Conservation (phyloP, 2,888 invertebrate species). For the Lissonota sp. region DNA sequence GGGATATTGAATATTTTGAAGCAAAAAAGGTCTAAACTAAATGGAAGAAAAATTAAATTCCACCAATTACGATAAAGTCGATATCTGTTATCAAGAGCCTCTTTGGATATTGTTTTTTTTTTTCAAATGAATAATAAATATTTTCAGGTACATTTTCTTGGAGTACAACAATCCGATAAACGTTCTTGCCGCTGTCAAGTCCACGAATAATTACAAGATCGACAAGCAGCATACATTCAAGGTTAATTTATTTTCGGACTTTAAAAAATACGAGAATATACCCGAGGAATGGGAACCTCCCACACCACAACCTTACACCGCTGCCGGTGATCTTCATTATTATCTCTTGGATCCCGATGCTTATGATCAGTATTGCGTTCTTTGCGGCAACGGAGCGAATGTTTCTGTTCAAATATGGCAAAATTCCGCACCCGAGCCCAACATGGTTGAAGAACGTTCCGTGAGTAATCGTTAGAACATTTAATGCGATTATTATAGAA, state of each 20-base stretch:
- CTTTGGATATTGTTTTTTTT: not conserved
- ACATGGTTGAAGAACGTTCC: slow-evolving; percentile 91
- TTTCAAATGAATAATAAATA: not conserved
- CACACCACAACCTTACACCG: slow-evolving; percentile 93
- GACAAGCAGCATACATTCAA: slow-evolving; percentile 98
- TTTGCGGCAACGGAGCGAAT: slow-evolving; percentile 91
- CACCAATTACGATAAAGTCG: no score
- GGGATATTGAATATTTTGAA: no score
- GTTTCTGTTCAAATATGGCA: slow-evolving; percentile 94
- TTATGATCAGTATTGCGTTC: slow-evolving; percentile 97
- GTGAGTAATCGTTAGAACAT: slow-evolving; percentile 83
- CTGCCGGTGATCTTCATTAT: slow-evolving; percentile 96
- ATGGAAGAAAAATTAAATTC: no score
- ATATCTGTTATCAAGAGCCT: no score
- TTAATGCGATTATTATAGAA: slow-evolving; percentile 1
- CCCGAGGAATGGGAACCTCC: slow-evolving; percentile 98
- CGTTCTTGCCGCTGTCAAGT: slow-evolving; percentile 95
- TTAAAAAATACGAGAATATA: slow-evolving; percentile 96
- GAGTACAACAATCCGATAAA: slow-evolving; percentile 94
- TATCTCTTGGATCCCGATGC: slow-evolving; percentile 97
- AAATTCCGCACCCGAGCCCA: slow-evolving; percentile 95
- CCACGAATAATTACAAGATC: slow-evolving; percentile 95
- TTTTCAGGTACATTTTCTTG: slow-evolving; percentile 91
- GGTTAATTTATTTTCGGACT: slow-evolving; percentile 97
- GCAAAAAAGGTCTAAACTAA: no score